Evolutionary conservation across 2,797 vertebrate species (phyloP), one percentile per base, ranked within the genome.

Genomic region (Mustela erminea): DNA sequence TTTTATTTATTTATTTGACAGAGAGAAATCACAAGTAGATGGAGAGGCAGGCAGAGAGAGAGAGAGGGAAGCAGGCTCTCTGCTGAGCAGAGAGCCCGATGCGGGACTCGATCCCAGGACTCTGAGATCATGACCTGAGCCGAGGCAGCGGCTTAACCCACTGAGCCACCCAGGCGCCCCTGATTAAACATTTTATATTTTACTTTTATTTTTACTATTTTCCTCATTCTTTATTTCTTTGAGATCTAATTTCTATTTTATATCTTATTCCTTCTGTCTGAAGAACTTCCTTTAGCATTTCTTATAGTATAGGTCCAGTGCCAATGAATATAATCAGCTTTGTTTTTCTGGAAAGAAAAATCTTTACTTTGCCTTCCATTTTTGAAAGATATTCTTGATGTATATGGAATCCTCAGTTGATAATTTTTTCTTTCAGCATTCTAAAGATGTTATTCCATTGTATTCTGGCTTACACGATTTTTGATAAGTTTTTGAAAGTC

Each of bases 291-390:
- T 92, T 46, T 60, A 92, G 54, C n/a, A 74, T 49, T 91, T 91
- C n/a, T 54, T 54, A 87, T 54, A 29, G 10, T 54, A 11, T 10
- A 70, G 46, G n/a, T 70, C 27, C 43, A 10, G 27, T 46, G 43
- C 27, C 84, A 87, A 8, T 54, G 64, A 70, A 38, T 83, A 29
- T 83, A 27, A 83, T 49, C 17, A 83, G 54, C 54, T 92, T 92
- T 74, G 54, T 72, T 74, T 83, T 83, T 74, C 41, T 92, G 54
- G 11, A 74, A 74, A 83, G 72, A 92, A 74, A 84, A 83, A 92
- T 46, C 52, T 74, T 87, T 72, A 60, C 64, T 78, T 78, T 52
- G 43, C 17, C 41, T 83, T 83, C 41, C 60, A 58, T 83, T 83
- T 60, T n/a, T 83, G 21, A 46, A 60, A 92, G 80, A 74, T 46